Evolutionary conservation across 2,797 vertebrate species (phyloP).

Genomic region (Acanthornis magna): DNA sequence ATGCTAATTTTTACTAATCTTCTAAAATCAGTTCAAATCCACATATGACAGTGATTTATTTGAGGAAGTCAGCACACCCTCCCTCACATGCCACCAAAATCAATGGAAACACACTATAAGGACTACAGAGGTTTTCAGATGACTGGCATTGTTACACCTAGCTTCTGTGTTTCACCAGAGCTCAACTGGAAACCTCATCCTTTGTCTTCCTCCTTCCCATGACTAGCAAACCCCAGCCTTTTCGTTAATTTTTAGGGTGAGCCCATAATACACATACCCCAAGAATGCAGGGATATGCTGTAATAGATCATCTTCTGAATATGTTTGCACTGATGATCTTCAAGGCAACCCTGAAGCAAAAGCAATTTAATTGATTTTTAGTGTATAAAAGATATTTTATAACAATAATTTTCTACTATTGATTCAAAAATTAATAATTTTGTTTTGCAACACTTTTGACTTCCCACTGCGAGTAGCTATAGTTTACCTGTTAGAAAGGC

Average conservation of each 20-base stretch:
- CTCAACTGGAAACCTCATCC: not conserved
- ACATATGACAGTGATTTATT: not conserved
- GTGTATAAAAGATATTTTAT: not conserved
- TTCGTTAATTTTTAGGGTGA: not conserved
- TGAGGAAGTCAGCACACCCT: not conserved
- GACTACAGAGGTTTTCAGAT: not conserved
- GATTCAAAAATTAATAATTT: not conserved
- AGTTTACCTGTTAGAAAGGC: not conserved
- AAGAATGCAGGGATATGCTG: not conserved
- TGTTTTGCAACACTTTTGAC: not conserved
- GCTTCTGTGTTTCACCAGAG: not conserved
- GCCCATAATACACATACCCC: not conserved
- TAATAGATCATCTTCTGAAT: not conserved
- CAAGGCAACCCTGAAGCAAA: not conserved
- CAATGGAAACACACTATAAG: not conserved
- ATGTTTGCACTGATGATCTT: not conserved
- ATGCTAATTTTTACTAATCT: not conserved
- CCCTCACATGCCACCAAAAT: not conserved
- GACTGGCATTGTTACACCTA: not conserved
- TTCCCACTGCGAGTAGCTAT: not conserved
- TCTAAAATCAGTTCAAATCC: not conserved
- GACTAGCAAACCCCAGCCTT: not conserved
- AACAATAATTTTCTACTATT: not conserved
- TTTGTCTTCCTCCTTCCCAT: not conserved
- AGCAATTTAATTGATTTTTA: not conserved